Conservation (phyloP, 1,140 invertebrate genomes). For the Hycleus cichorii region DNA sequence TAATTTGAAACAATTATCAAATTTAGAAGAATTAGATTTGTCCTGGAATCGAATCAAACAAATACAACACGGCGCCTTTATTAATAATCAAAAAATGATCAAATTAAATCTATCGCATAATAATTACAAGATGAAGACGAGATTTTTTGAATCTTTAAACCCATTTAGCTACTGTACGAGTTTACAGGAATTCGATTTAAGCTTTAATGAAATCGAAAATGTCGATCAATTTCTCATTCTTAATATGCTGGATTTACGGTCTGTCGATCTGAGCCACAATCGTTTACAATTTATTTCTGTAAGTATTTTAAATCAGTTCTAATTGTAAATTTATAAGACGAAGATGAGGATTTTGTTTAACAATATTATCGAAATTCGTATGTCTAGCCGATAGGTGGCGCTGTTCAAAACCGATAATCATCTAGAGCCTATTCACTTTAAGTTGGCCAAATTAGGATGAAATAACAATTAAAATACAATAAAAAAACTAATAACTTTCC, state of each 20-base stretch:
- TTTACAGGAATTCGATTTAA: slow-evolving; percentile 6
- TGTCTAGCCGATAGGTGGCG: too few relatives aligned
- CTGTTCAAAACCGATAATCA: not conserved
- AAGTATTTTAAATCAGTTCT: not conserved
- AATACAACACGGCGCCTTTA: slow-evolving; percentile 4
- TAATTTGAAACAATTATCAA: not conserved
- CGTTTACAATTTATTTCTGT: slow-evolving; percentile 2
- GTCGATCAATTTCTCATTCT: not conserved
- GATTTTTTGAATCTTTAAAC: not conserved
- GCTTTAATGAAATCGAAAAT: slow-evolving; percentile 8
- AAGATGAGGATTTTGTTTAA: too few relatives aligned
- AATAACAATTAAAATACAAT: not conserved
- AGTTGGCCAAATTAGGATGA: not conserved
- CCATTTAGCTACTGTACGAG: not conserved
- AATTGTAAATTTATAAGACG: too few relatives aligned
- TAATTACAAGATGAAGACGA: not conserved
- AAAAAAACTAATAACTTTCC: too few relatives aligned
- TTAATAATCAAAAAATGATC: slow-evolving; percentile 2
- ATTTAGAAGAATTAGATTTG: slow-evolving; percentile 9
- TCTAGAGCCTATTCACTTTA: not conserved
- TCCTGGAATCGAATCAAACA: slow-evolving; percentile 3
- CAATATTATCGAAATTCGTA: too few relatives aligned
- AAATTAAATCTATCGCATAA: slow-evolving; percentile 11
- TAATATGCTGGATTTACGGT: not conserved
- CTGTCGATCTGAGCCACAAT: slow-evolving; percentile 3